Conservation (phyloP, 2,113 vertebrate genomes). For the Madoqua kirkii region DNA sequence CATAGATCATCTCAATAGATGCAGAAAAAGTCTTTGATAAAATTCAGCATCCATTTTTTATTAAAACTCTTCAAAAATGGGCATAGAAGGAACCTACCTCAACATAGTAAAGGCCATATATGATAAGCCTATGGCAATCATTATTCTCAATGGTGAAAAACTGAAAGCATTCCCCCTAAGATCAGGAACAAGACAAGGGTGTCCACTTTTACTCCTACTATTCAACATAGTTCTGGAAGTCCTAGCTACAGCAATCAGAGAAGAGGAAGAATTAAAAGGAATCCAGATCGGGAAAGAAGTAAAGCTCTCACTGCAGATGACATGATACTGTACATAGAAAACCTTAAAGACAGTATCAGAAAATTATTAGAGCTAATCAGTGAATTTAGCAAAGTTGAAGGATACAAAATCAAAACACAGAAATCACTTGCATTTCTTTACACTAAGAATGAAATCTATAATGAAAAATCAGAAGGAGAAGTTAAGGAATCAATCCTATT, state of each 20-base stretch:
- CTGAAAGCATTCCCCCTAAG: neutral
- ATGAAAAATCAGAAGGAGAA: neutral
- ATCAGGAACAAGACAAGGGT: neutral
- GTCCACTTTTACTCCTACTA: neutral
- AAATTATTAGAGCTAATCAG: neutral
- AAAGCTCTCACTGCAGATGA: neutral
- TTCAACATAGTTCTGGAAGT: neutral
- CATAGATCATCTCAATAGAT: neutral
- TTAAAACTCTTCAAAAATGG: neutral
- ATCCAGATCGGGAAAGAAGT: neutral
- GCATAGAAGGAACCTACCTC: neutral
- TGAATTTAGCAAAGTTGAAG: neutral
- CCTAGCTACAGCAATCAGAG: neutral
- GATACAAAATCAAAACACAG: neutral
- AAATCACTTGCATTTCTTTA: neutral
- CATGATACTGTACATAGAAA: neutral
- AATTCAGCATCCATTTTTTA: neutral
- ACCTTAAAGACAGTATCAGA: neutral
- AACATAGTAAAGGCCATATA: neutral
- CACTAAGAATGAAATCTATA: neutral
- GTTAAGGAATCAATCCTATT: neutral
- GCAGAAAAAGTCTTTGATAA: neutral
- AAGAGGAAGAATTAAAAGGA: neutral
- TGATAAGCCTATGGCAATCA: neutral
- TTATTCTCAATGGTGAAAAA: neutral